These are phyloP conservation scores for Neoascia interrupta DNA, from an alignment of 2,888 invertebrate species.

Conservation along the genomic window DNA sequence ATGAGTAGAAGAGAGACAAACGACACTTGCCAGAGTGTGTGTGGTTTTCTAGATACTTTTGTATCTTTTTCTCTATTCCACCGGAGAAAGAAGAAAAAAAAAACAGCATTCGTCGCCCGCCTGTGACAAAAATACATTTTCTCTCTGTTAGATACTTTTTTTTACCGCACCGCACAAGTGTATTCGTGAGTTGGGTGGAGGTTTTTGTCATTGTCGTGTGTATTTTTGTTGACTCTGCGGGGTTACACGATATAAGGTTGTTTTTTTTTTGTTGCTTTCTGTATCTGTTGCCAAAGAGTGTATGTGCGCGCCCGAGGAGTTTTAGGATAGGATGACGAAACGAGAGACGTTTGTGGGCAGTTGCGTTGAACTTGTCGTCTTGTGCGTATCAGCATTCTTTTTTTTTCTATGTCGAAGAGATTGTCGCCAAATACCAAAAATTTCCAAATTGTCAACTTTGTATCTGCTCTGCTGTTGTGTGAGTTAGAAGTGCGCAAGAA, in stretches of 20 bases:
- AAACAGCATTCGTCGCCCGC: not conserved
- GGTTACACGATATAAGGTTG: not conserved
- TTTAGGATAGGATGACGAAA: conserved; percentile 69
- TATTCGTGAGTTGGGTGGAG: conserved; percentile 48
- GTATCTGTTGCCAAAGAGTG: conserved; percentile 40
- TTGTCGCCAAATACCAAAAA: conserved; percentile 42
- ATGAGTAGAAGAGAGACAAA: not conserved
- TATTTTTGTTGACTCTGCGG: conserved; percentile 11
- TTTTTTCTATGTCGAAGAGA: too few relatives aligned
- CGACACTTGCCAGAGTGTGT: not conserved
- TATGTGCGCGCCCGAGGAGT: conserved; percentile 61
- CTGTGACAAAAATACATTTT: conserved; percentile 65
- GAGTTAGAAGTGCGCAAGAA: not conserved
- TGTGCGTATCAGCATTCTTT: conserved; percentile 74
- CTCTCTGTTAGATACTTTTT: conserved; percentile 7
- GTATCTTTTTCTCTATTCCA: conserved; percentile 57
- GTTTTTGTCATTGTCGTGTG: conserved; percentile 58
- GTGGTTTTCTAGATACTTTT: conserved; percentile 42
- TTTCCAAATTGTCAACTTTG: conserved; percentile 41
- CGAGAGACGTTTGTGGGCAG: conserved; percentile 75
- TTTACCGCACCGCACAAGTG: not conserved
- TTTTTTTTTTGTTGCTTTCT: not conserved
- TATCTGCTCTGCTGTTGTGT: not conserved
- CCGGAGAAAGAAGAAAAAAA: conserved; percentile 17
- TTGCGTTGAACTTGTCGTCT: conserved; percentile 79